Conservation (phyloP, 2,888 invertebrate genomes). For the Gastrophysa polygoni region DNA sequence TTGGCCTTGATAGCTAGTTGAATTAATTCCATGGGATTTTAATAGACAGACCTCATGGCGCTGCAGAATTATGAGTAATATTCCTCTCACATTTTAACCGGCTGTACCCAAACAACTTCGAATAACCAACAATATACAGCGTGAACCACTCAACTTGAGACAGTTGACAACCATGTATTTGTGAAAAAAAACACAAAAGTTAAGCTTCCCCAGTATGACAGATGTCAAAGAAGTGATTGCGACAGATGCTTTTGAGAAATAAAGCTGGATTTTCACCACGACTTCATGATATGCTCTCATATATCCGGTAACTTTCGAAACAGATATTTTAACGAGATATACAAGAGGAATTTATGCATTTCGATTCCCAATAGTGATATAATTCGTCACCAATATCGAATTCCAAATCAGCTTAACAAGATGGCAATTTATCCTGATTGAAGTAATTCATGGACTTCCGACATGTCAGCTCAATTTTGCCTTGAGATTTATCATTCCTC, state of each 20-base stretch:
- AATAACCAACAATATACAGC: too few relatives aligned
- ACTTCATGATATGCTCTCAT: too few relatives aligned
- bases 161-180: too few relatives aligned
- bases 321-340: not conserved
- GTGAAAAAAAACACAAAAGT: too few relatives aligned
- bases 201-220: too few relatives aligned
- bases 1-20: not conserved
- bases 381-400: not conserved
- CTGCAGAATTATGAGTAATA: not conserved
- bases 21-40: not conserved
- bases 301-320: not conserved
- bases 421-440: not conserved
- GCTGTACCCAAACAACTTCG: too few relatives aligned
- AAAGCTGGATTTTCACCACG: too few relatives aligned
- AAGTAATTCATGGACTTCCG: not conserved
- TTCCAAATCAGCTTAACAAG: not conserved
- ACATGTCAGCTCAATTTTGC: slow-evolving; percentile 8
- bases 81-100: not conserved
- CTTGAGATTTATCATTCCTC: too few relatives aligned
- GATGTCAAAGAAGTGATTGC: too few relatives aligned
- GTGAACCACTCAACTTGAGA: too few relatives aligned
- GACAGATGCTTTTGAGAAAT: too few relatives aligned
- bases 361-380: not conserved
- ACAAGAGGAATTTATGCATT: not conserved
- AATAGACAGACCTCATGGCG: not conserved